phyloP scores from a whole-genome alignment of 2,113 vertebrate genomes.

The Hemiscyllium ocellatum region DNA sequence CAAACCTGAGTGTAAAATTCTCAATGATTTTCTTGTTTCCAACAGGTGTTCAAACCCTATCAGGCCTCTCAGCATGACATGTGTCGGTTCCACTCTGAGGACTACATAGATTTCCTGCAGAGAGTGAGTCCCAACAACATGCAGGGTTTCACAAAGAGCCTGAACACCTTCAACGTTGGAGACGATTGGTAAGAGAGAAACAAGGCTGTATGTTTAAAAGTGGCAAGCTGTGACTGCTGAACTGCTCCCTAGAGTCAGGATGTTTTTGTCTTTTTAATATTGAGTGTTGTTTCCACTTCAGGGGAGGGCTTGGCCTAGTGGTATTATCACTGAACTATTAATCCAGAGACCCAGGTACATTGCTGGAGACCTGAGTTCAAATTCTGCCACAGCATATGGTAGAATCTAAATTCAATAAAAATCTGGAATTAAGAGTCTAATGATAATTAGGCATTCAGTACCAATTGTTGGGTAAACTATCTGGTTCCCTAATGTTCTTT shows the following conservation, averaged over 20 bases:
- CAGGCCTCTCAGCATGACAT: slow-evolving; percentile 97
- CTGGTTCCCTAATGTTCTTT: no score
- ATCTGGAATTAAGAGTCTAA: no score
- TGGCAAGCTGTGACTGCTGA: background rate
- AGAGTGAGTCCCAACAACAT: slow-evolving; percentile 97
- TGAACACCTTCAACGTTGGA: slow-evolving; percentile 94
- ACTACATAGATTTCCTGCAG: slow-evolving; percentile 98
- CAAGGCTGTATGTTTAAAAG: background rate
- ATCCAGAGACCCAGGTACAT: no score
- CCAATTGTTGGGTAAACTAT: no score
- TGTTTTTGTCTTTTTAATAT: background rate
- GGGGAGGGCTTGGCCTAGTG: no score
- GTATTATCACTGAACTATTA: no score
- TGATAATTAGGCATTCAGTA: no score
- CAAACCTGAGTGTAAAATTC: background rate
- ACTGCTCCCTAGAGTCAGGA: background rate
- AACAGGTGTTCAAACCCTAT: slow-evolving; percentile 92
- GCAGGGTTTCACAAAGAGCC: slow-evolving; percentile 98
- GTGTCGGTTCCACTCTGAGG: slow-evolving; percentile 97
- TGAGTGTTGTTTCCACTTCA: background rate
- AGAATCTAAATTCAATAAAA: no score
- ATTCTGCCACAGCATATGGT: no score
- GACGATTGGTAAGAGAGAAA: slow-evolving; percentile 82
- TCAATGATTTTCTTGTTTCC: background rate
- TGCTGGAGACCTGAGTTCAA: no score